Evolutionary conservation across 2,113 vertebrate genomes (phyloP), one percentile per base, ranked within the genome.

Genomic region (Oriolus oriolus): DNA sequence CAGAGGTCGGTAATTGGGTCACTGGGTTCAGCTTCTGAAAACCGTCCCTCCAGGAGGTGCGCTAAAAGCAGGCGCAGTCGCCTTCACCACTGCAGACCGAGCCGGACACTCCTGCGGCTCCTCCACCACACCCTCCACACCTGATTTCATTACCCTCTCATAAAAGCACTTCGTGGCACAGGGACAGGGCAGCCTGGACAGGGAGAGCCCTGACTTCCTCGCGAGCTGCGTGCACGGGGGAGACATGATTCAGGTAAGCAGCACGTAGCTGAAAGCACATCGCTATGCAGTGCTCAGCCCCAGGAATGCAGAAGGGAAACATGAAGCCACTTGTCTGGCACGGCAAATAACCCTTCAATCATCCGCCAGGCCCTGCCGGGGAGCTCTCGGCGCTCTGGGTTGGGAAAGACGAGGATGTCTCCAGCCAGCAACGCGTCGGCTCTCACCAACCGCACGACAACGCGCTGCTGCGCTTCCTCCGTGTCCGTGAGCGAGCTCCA

Each of bases 311-410:
- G 83, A 17, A 90, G 65, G 88, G 20, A 95, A 95, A 96, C 96
- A 95, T 91, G 93, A 97, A 95, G 95, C 56, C 89, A 96, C 96
- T 96, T 95, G 96, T 88, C 96, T 94, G 66, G 75, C 59, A 95
- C 73, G 23, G 84, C 21, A 49, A 94, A 79, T 27, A 93, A 83
- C 35, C 74, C 84, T 91, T 95, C 94, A 96, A 49, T 95, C 94
- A 96, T 86, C 90, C 1, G 9, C 64, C 89, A 81, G 87, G 93
- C 79, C 76, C 83, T 61, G 83, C 73, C 0, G 5, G 12, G 41
- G 47, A 93, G 44, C 71, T 68, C 59, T 54, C 23, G 0, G 54
- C 1, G 5, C 37, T 35, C 63, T 4, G 31, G 3, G 16, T 73
- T 92, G 63, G 41, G 83, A 82, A 89, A 89, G 84, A 74, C 1